Conservation (phyloP, 2,113 vertebrate genomes). For the Macaca mulatta region DNA sequence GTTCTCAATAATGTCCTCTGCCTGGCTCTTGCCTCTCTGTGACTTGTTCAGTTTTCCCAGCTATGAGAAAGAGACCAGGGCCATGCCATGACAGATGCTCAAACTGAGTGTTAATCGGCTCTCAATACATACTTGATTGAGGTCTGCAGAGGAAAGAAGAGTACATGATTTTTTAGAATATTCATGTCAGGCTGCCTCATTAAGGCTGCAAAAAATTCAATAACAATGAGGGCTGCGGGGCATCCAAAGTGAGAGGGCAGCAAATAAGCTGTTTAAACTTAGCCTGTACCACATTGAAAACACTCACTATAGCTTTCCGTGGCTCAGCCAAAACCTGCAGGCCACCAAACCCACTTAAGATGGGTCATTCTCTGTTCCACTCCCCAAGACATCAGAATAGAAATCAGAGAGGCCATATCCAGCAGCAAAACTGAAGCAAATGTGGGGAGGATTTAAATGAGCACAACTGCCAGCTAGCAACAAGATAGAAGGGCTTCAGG, state of each 20-base stretch:
- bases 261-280: conserved; percentile 23
- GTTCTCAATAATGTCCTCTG: conserved; percentile 22
- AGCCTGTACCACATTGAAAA: neutral
- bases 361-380: neutral
- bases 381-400: neutral
- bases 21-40: neutral
- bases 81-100: conserved; percentile 1
- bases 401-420: conserved; percentile 43
- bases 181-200: conserved; percentile 7
- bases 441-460: conserved; percentile 34
- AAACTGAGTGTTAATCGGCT: conserved; percentile 16
- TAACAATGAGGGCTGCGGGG: conserved; percentile 27
- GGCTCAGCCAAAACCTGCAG: neutral
- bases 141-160: neutral
- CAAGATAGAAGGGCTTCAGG: conserved; percentile 37
- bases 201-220: conserved; percentile 41
- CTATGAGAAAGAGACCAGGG: neutral
- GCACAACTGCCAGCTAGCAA: neutral
- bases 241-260: neutral
- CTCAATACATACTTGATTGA: conserved; percentile 28
- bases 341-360: conserved; percentile 20
- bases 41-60: conserved; percentile 30
- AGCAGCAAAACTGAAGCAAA: conserved; percentile 30
- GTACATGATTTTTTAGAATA: conserved; percentile 40
- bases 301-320: neutral